Conservation (phyloP, 2,888 invertebrate species). For the Xestobium rufovillosum region DNA sequence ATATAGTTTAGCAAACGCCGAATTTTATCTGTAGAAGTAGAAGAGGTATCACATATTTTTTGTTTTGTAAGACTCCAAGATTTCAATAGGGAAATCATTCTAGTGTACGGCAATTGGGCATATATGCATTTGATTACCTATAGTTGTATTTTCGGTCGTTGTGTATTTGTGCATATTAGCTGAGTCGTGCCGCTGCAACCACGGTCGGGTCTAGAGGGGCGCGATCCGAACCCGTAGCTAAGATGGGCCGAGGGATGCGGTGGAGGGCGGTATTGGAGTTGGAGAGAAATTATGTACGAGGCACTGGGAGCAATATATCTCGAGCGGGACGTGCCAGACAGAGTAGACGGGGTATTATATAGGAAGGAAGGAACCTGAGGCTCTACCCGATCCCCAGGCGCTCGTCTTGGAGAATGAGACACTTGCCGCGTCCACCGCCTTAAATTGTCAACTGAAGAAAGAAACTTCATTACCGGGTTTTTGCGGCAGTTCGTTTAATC, state of each 20-base stretch:
- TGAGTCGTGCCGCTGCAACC: conserved; percentile 21
- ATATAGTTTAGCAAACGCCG: no score
- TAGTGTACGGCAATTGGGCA: no score
- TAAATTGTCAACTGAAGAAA: conserved; percentile 41
- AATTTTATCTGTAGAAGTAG: no score
- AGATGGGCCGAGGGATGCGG: conserved; percentile 23
- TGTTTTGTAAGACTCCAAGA: no score
- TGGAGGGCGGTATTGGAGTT: conserved; percentile 29
- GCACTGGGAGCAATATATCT: conserved; percentile 47
- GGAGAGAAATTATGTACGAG: conserved; percentile 46
- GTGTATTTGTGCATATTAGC: conserved; percentile 19
- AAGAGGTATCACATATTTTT: no score
- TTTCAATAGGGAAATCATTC: no score
- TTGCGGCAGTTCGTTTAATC: no score
- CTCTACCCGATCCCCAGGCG: conserved; percentile 39
- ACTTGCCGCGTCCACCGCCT: conserved; percentile 38
- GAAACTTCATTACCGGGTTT: conserved; percentile 39
- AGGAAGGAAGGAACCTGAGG: conserved; percentile 40
- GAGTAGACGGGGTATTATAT: conserved; percentile 44
- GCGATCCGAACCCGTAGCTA: conserved; percentile 28
- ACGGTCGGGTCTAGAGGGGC: conserved; percentile 20
- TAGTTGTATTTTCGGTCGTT: no score
- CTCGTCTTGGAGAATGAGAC: conserved; percentile 42
- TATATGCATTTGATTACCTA: no score
- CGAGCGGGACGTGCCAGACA: conserved; percentile 44